These are phyloP conservation scores for Psix sp. DNA, from an alignment of 1,140 invertebrate genomes.

Conservation along the genomic window DNA sequence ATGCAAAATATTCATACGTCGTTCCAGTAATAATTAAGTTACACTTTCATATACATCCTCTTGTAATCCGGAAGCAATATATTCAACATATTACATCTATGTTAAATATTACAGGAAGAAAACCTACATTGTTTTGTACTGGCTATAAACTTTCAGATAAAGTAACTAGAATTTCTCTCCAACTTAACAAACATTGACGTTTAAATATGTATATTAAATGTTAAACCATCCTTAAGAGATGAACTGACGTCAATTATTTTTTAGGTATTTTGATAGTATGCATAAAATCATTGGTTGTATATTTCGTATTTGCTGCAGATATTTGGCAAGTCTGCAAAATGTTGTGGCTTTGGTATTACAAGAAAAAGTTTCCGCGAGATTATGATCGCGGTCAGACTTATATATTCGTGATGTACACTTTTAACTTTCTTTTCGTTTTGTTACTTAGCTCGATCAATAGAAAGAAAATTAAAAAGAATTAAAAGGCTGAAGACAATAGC, in stretches of 20 bases:
- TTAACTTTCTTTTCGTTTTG: constrained; percentile 15
- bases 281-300: constrained; percentile 2
- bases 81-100: too few relatives aligned
- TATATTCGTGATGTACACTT: constrained; percentile 9
- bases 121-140: too few relatives aligned
- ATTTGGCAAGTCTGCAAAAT: constrained; percentile 30
- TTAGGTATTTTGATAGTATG: not conserved
- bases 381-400: constrained; percentile 25
- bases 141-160: too few relatives aligned
- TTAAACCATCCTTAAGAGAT: too few relatives aligned
- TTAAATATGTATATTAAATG: too few relatives aligned
- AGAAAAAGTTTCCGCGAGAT: constrained; percentile 36
- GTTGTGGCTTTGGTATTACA: constrained; percentile 7
- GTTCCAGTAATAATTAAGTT: too few relatives aligned
- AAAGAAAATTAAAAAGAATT: constrained; percentile 11
- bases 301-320: constrained; percentile 17
- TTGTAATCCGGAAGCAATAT: too few relatives aligned
- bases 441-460: constrained; percentile 15
- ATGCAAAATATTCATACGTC: too few relatives aligned
- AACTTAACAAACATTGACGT: too few relatives aligned
- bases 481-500: not conserved
- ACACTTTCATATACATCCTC: too few relatives aligned
- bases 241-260: constrained; percentile 7
- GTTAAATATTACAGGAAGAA: too few relatives aligned
- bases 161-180: too few relatives aligned